Evolutionary conservation across 2,113 vertebrate genomes (phyloP).

Genomic region (Melanostigma gelatinosum): DNA sequence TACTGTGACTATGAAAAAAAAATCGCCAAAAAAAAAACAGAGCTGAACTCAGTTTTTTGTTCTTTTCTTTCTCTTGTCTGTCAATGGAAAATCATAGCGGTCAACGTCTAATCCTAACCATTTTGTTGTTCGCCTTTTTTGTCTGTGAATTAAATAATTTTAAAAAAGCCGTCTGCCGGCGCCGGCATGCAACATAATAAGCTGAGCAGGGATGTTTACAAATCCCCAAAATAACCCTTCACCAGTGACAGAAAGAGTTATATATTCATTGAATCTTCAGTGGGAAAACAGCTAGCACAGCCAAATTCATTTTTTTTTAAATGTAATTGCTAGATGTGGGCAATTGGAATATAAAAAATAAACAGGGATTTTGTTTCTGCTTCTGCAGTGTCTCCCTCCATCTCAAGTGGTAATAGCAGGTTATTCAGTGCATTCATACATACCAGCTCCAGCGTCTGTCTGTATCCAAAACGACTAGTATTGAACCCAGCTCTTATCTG

Average conservation of each 20-base stretch:
- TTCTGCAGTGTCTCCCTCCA: slow-evolving; percentile 45
- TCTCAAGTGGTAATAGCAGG: slow-evolving; percentile 58
- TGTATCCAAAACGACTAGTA: slow-evolving; percentile 64
- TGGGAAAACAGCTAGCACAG: slow-evolving; percentile 59
- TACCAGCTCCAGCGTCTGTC: slow-evolving; percentile 46
- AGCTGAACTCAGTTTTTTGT: slow-evolving; percentile 5
- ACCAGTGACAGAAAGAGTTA: slow-evolving; percentile 63
- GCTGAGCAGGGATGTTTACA: slow-evolving; percentile 74
- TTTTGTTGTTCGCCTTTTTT: slow-evolving; percentile 50
- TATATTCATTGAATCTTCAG: slow-evolving; percentile 75
- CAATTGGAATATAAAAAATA: slow-evolving; percentile 58
- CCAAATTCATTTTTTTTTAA: slow-evolving; percentile 63
- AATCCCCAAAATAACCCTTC: slow-evolving; percentile 74
- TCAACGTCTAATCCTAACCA: slow-evolving; percentile 52
- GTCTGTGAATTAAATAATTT: slow-evolving; percentile 61
- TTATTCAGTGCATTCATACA: slow-evolving; percentile 60
- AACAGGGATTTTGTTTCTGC: slow-evolving; percentile 19
- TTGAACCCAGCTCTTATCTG: slow-evolving; percentile 54
- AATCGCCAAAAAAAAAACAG: slow-evolving; percentile 38
- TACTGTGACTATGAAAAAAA: slow-evolving; percentile 32
- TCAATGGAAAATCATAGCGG: slow-evolving; percentile 49
- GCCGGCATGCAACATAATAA: slow-evolving; percentile 69
- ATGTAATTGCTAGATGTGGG: slow-evolving; percentile 66
- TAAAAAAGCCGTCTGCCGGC: slow-evolving; percentile 52
- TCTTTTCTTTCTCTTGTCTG: slow-evolving; percentile 1